Percentiles rank a stretch among this genome's conserved stretches.
These are phyloP conservation scores for Heliothis peltigera DNA, from an alignment of 2,888 invertebrate genomes.

Conservation along the genomic window DNA sequence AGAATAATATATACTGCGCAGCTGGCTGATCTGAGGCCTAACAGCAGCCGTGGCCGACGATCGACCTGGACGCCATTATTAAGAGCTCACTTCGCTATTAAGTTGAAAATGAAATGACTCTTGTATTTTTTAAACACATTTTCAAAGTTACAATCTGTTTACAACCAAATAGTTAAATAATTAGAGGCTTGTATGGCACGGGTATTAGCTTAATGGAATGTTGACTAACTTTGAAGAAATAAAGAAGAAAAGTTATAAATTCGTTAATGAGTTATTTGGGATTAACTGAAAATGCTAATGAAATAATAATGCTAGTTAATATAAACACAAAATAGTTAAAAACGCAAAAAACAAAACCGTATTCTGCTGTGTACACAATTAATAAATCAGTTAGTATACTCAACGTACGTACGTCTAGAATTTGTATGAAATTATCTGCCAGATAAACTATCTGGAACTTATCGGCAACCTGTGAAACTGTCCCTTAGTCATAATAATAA, in stretches of 20 bases:
- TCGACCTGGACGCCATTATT: too few species aligned
- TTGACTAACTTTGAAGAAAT: constrained; percentile 43
- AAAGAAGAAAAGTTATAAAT: constrained; percentile 26
- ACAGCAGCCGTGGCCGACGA: too few species aligned
- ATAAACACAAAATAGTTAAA: constrained; percentile 32
- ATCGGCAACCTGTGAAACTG: too few species aligned
- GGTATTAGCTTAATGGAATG: constrained; percentile 56
- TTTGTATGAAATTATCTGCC: too few species aligned
- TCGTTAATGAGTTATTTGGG: constrained; percentile 12
- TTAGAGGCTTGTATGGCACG: constrained; percentile 56
- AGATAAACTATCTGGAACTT: too few species aligned
- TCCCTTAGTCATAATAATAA: too few species aligned
- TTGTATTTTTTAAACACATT: background rate
- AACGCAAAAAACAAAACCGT: constrained; percentile 24
- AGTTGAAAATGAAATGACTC: too few species aligned
- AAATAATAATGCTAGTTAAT: constrained; percentile 27
- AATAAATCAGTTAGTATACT: background rate
- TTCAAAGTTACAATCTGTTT: constrained; percentile 20
- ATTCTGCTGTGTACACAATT: constrained; percentile 31
- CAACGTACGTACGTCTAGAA: too few species aligned
- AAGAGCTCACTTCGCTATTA: too few species aligned
- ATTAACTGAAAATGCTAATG: constrained; percentile 31
- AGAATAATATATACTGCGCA: too few species aligned
- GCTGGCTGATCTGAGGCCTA: too few species aligned
- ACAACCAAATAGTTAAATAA: constrained; percentile 21